Conservation (phyloP, 2,888 invertebrate genomes). For the Stomorhina lunata region DNA sequence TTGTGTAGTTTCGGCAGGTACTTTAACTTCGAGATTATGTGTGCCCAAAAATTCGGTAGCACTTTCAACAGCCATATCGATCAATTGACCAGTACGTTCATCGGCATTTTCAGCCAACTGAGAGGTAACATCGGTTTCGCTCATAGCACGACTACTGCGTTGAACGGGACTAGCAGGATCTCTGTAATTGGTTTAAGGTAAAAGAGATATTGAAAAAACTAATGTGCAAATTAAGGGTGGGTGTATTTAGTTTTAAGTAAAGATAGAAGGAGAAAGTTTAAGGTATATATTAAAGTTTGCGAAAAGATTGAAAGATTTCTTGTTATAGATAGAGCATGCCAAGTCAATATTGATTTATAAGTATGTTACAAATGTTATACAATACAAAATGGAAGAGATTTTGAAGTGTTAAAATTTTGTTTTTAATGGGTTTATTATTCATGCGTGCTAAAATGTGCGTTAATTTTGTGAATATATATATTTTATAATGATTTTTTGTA, state of each 20-base stretch:
- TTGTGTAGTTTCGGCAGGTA: conserved; percentile 84
- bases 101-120: conserved; percentile 81
- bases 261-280: conserved; percentile 1
- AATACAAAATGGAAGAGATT: background rate
- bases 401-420: background rate
- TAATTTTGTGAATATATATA: no score
- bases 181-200: conserved; percentile 70
- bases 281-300: no score
- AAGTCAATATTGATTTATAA: no score
- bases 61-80: conserved; percentile 82
- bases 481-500: no score
- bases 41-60: conserved; percentile 82
- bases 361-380: background rate
- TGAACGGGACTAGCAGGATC: conserved; percentile 75
- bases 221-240: background rate
- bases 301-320: no score
- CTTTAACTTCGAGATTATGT: conserved; percentile 85
- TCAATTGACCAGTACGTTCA: conserved; percentile 81
- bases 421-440: background rate
- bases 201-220: background rate
- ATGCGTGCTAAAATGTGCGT: background rate
- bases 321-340: no score
- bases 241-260: background rate
- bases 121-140: conserved; percentile 81
- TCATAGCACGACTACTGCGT: conserved; percentile 78